Base-by-base conservation (phyloP, 1,140 invertebrate genomes). In the Hylaeus anthracinus region DNA sequence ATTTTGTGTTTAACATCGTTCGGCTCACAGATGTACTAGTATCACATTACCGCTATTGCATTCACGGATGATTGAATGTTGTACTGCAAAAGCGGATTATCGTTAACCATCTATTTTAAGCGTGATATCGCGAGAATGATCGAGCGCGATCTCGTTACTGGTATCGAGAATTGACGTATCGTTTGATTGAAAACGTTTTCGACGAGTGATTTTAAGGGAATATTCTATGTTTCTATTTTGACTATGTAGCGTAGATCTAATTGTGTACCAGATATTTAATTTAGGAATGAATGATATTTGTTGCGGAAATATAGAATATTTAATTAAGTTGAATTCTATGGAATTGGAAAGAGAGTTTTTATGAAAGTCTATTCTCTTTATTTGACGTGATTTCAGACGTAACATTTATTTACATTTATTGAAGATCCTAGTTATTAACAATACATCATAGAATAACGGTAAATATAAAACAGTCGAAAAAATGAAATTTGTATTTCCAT, bases 61-160 rank as follows among this genome's bases (percentile, higher is more conserved):
- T 65, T 65, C 60, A 53, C 53, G 63, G 41, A n/a, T 3, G 67
- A 43, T 55, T 51, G 60, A 63, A 14, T 1, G 60, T 9, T 5
- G 10, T 6, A 14, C n/a, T 9, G 75, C 37, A 6, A 5, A 60
- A 41, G 4, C 9, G 15, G 72, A 67, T 71, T 63, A 60, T 75
- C 12, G 72, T 80, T 75, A 80, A 75, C 14, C 67, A 51, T 53
- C 37, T 8, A 64, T 60, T 65, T 51, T 45, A 41, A 72, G 48
- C 39, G 60, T 10, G n/a, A 51, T 51, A 69, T 63, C 37, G 66
- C 45, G 26, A 12, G 12, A 26, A 51, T 9, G 8, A 58, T 65
- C 56, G 64, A 37, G 5, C 2, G 41, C n/a, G 10, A 5, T 8
- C 4, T 71, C n/a, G 48, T 56, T 56, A 64, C 14, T n/a, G 70